These are phyloP conservation scores for Gila orcuttii DNA, from an alignment of 2,113 vertebrate genomes.

Conservation along the genomic window DNA sequence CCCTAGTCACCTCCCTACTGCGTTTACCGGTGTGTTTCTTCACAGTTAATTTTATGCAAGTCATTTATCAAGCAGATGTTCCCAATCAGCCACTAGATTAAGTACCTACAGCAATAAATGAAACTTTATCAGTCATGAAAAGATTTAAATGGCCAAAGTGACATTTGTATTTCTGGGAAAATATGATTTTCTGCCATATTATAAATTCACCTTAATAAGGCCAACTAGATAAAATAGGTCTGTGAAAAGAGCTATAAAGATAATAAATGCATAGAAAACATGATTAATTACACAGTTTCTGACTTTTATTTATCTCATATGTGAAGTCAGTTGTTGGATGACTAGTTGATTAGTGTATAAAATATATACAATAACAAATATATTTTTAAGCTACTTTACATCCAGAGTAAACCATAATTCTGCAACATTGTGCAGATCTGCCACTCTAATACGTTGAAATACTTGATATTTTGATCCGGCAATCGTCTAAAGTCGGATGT, in stretches of 20 bases:
- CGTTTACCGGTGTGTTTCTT: conserved; percentile 64
- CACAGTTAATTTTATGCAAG: conserved; percentile 71
- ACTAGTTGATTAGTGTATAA: no score
- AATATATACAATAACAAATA: neutral
- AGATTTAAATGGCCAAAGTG: conserved; percentile 55
- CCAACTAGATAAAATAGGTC: conserved; percentile 48
- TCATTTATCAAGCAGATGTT: conserved; percentile 75
- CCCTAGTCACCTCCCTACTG: conserved; percentile 59
- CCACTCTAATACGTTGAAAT: neutral
- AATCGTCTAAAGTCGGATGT: neutral
- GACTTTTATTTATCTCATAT: no score
- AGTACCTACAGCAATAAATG: conserved; percentile 69
- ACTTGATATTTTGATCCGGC: neutral
- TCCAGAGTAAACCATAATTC: neutral
- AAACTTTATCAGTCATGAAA: conserved; percentile 69
- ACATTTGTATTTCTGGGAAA: conserved; percentile 48
- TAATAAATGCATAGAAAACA: neutral
- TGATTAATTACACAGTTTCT: neutral
- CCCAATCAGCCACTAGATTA: conserved; percentile 69
- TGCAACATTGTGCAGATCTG: neutral
- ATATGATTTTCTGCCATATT: conserved; percentile 62
- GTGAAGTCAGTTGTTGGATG: neutral
- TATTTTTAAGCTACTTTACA: neutral
- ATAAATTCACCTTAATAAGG: conserved; percentile 58
- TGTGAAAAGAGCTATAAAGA: neutral